Conservation (phyloP, 2,113 vertebrate species). For the Petrocephalus microphthalmus region DNA sequence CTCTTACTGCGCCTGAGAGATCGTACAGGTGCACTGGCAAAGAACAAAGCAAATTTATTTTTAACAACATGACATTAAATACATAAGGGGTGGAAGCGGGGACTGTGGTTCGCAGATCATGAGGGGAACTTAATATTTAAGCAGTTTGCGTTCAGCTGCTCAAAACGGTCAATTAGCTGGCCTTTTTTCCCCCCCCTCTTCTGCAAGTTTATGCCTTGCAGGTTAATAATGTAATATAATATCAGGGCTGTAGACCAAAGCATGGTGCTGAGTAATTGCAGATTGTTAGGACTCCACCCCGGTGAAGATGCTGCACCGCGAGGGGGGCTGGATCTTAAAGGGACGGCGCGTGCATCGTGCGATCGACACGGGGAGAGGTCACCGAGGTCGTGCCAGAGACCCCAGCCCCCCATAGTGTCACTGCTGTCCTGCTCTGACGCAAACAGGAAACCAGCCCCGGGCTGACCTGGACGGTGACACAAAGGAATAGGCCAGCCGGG, state of each 20-base stretch:
- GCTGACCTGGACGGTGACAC: too few species aligned
- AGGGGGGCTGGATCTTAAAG: not conserved
- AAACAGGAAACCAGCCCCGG: not conserved
- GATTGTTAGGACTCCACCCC: not conserved
- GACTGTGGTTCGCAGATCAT: not conserved
- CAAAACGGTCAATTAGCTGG: not conserved
- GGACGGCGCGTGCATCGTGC: not conserved
- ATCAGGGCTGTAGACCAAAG: not conserved
- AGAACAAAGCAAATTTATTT: not conserved
- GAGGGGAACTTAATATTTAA: not conserved
- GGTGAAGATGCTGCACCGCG: not conserved
- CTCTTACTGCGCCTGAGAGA: not conserved
- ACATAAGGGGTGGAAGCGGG: not conserved
- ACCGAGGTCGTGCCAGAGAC: not conserved
- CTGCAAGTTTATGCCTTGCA: not conserved
- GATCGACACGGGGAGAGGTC: not conserved
- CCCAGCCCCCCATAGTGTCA: not conserved
- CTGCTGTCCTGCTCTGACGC: not conserved
- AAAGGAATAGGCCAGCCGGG: not conserved
- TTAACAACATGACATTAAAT: not conserved
- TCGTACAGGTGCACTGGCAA: not conserved
- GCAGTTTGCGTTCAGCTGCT: not conserved
- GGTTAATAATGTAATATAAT: constrained; percentile 4
- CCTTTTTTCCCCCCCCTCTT: not conserved
- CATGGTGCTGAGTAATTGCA: not conserved